Conservation (phyloP, 2,113 vertebrate species). For the rat (Rattus norvegicus) region DNA sequence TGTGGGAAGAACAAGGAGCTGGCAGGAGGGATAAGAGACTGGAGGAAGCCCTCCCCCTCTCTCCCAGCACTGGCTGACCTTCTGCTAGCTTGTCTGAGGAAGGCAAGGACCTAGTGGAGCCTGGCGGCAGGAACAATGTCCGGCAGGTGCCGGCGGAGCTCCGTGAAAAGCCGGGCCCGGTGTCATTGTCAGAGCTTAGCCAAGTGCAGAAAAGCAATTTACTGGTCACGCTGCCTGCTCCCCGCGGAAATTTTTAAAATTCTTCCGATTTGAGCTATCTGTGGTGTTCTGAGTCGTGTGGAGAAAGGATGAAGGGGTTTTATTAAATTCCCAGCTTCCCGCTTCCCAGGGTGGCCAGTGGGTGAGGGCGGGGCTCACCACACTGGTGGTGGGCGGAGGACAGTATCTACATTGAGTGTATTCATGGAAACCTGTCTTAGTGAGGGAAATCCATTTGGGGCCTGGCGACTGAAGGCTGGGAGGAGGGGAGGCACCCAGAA, state of each 20-base stretch:
- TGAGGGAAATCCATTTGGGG: background rate
- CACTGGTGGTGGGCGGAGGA: background rate
- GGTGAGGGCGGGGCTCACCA: constrained; percentile 38
- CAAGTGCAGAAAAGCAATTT: constrained; percentile 85
- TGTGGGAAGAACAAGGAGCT: background rate
- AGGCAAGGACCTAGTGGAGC: constrained; percentile 63
- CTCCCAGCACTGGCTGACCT: background rate
- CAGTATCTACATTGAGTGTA: constrained; percentile 45
- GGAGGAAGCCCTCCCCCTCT: background rate
- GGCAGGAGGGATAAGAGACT: background rate
- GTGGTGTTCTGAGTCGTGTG: constrained; percentile 67
- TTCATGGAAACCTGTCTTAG: constrained; percentile 43
- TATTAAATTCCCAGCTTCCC: constrained; percentile 80
- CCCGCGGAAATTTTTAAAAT: constrained; percentile 81
- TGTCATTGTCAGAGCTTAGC: constrained; percentile 82
- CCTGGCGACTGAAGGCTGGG: background rate
- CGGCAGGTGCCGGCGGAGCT: constrained; percentile 75
- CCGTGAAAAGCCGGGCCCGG: constrained; percentile 73
- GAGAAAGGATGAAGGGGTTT: constrained; percentile 78
- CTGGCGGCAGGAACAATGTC: constrained; percentile 75
- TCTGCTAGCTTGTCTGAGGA: constrained; percentile 16
- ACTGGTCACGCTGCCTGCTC: constrained; percentile 80
- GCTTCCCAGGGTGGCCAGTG: constrained; percentile 55
- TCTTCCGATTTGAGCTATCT: constrained; percentile 80
- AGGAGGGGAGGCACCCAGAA: background rate